Conservation (phyloP, 2,113 vertebrate species). For the Phaetusa simplex region DNA sequence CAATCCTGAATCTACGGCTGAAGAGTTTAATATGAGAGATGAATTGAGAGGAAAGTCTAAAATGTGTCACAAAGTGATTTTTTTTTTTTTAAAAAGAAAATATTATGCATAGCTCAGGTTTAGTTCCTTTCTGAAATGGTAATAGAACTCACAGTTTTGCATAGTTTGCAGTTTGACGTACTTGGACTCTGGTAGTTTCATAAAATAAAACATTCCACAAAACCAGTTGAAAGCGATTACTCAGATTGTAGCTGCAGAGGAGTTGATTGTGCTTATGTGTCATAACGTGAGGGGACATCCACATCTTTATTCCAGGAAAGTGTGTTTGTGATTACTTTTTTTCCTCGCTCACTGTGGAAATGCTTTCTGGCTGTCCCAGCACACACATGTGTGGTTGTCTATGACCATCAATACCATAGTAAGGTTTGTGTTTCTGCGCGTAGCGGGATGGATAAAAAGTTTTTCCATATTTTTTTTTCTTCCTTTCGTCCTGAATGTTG, state of each 20-base stretch:
- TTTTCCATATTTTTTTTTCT: rapidly evolving
- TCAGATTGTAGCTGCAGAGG: not conserved
- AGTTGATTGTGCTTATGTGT: not conserved
- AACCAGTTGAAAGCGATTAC: not conserved
- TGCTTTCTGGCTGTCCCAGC: not conserved
- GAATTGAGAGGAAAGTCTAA: not conserved
- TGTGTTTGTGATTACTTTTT: not conserved
- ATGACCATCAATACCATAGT: too few species aligned
- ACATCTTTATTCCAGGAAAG: conserved; percentile 18
- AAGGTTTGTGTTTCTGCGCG: not conserved
- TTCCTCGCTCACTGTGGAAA: not conserved
- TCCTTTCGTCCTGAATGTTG: not conserved
- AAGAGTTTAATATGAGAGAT: not conserved
- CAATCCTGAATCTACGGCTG: not conserved
- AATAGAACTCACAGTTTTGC: not conserved
- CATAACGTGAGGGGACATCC: not conserved
- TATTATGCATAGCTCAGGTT: not conserved
- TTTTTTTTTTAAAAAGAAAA: not conserved
- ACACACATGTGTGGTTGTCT: rapidly evolving
- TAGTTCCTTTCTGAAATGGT: not conserved
- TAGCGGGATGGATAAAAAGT: not conserved
- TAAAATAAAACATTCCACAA: not conserved
- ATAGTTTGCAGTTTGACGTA: not conserved
- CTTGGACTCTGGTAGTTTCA: not conserved
- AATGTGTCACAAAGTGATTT: not conserved